Evolutionary conservation across 2,113 vertebrate genomes (phyloP).

Genomic region (Manacus vitellinus): DNA sequence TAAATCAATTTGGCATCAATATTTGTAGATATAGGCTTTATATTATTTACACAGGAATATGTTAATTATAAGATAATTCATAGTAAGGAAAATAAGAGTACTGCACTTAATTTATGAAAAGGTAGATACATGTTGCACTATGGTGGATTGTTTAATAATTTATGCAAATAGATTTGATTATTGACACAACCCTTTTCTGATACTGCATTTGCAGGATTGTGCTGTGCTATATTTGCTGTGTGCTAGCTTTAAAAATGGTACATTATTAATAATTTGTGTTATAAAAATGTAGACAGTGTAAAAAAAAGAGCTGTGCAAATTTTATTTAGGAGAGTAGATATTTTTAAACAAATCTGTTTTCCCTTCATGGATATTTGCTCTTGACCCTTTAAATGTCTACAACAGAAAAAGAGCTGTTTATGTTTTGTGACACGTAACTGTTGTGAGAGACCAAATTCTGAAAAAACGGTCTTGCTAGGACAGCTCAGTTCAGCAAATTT

Average conservation of each 20-base stretch:
- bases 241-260: background rate
- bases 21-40: background rate
- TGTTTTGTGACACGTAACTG: background rate
- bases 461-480: background rate
- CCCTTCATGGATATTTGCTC: background rate
- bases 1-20: slow-evolving; percentile 41
- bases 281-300: background rate
- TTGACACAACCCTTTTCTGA: background rate
- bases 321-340: background rate
- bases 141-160: background rate
- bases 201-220: background rate
- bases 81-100: background rate
- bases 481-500: background rate
- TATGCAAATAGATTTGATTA: slow-evolving; percentile 16
- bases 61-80: slow-evolving; percentile 15
- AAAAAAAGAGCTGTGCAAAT: background rate
- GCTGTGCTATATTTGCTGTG: background rate
- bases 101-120: background rate
- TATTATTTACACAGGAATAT: background rate
- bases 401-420: background rate
- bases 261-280: background rate
- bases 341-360: background rate
- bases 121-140: background rate
- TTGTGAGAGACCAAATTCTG: background rate
- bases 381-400: background rate